These are phyloP conservation scores for Margaritifera margaritifera DNA, from an alignment of 2,888 invertebrate genomes.

Conservation along the genomic window DNA sequence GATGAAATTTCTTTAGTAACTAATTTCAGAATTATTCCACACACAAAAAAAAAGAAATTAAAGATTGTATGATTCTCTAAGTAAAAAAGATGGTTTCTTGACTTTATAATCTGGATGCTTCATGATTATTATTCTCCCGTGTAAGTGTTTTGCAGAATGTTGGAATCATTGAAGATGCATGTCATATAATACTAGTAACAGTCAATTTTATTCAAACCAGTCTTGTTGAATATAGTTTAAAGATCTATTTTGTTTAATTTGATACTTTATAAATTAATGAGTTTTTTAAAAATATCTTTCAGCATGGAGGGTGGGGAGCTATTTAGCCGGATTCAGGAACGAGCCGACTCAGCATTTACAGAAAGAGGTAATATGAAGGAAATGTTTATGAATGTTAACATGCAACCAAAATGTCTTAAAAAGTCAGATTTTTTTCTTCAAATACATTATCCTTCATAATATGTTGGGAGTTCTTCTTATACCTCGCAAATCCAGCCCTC, in stretches of 20 bases:
- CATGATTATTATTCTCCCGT: too few relatives aligned
- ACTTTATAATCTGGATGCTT: too few relatives aligned
- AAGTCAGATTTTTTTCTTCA: slow-evolving; percentile 1
- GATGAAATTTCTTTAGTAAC: too few relatives aligned
- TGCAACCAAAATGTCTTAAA: background rate
- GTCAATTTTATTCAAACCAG: background rate
- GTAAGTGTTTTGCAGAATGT: too few relatives aligned
- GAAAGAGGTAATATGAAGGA: slow-evolving; percentile 81
- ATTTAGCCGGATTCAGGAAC: slow-evolving; percentile 96
- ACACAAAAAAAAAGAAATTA: too few relatives aligned
- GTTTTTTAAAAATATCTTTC: slow-evolving; percentile 16
- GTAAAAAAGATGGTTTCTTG: too few relatives aligned
- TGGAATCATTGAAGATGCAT: too few relatives aligned
- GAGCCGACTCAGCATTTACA: slow-evolving; percentile 95
- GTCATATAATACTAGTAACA: background rate
- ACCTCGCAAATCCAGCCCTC: too few relatives aligned
- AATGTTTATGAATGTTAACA: slow-evolving; percentile 4
- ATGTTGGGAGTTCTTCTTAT: background rate
- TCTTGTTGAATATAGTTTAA: background rate
- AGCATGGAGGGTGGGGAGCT: slow-evolving; percentile 97
- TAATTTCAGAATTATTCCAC: too few relatives aligned
- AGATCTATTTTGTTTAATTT: background rate
- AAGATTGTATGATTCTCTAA: too few relatives aligned
- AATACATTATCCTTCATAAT: background rate
- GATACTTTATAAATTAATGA: background rate